Conservation (phyloP, 1,140 invertebrate species). For the Listronotus oregonensis region DNA sequence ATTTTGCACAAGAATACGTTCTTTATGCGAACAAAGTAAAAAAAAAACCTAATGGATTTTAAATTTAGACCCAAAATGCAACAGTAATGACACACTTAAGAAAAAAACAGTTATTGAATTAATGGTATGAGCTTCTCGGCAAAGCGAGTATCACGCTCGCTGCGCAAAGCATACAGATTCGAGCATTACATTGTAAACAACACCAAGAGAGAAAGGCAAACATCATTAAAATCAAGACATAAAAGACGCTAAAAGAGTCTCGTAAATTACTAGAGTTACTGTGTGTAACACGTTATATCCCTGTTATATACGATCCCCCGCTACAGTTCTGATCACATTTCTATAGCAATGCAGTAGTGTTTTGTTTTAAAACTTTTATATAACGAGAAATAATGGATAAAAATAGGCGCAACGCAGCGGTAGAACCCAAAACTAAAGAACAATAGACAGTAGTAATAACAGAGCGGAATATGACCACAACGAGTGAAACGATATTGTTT, state of each 20-base stretch:
- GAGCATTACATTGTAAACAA: slow-evolving; percentile 22
- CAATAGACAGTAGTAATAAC: slow-evolving; percentile 22
- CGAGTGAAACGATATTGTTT: neutral
- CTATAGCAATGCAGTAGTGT: slow-evolving; percentile 16
- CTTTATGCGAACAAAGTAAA: no score
- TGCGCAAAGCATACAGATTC: slow-evolving; percentile 2
- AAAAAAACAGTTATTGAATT: slow-evolving; percentile 10
- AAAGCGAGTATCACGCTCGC: slow-evolving; percentile 4
- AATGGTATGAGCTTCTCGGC: slow-evolving; percentile 5
- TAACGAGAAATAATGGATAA: slow-evolving; percentile 26
- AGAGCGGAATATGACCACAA: slow-evolving; percentile 2
- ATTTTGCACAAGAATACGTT: no score
- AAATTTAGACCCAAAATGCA: neutral
- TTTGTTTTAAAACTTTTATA: slow-evolving; percentile 29
- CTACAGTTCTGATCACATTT: slow-evolving; percentile 25
- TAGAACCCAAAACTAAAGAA: slow-evolving; percentile 18
- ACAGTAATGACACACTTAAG: neutral
- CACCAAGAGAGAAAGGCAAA: slow-evolving; percentile 23
- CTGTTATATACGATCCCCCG: slow-evolving; percentile 18
- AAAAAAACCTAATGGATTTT: no score
- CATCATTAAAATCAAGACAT: slow-evolving; percentile 28
- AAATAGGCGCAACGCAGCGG: slow-evolving; percentile 14
- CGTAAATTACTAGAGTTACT: slow-evolving; percentile 30
- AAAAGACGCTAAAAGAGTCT: slow-evolving; percentile 28
- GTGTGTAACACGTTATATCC: slow-evolving; percentile 23